These are phyloP conservation scores for Hemitrygon akajei DNA, from an alignment of 2,797 vertebrate species.

Conservation along the genomic window DNA sequence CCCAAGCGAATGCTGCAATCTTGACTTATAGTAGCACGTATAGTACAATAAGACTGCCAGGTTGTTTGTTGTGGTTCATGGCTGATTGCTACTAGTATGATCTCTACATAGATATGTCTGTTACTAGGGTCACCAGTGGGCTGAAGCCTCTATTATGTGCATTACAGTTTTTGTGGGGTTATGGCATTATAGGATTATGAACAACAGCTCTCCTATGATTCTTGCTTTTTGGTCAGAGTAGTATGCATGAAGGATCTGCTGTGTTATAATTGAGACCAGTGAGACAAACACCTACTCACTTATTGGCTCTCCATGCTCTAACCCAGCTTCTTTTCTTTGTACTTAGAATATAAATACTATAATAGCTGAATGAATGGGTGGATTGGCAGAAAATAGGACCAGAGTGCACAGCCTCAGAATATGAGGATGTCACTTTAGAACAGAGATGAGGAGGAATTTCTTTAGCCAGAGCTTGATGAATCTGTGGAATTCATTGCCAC, in stretches of 20 bases:
- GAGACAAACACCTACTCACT: neutral
- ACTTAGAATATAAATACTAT: neutral
- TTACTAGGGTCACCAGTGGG: slow-evolving; percentile 25
- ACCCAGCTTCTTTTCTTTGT: neutral
- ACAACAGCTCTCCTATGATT: neutral
- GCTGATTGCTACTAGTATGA: slow-evolving; percentile 36
- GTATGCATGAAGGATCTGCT: neutral
- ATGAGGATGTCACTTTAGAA: too few relatives aligned
- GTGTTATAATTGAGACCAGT: neutral
- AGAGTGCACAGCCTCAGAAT: too few relatives aligned
- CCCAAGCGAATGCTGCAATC: slow-evolving; percentile 36
- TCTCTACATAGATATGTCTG: slow-evolving; percentile 38
- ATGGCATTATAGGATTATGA: neutral
- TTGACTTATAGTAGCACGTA: slow-evolving; percentile 27
- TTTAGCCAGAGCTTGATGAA: too few relatives aligned
- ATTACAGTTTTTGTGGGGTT: neutral
- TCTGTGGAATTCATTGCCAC: too few relatives aligned
- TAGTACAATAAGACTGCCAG: slow-evolving; percentile 36
- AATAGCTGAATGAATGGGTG: neutral
- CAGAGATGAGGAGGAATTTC: too few relatives aligned
- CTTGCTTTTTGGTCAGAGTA: neutral
- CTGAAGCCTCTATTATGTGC: slow-evolving; percentile 1
- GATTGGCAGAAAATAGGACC: neutral
- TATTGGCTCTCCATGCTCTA: neutral
- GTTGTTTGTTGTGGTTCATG: slow-evolving; percentile 41